Base-by-base conservation (phyloP, 2,113 vertebrate genomes). In the Archilochus colubris region DNA sequence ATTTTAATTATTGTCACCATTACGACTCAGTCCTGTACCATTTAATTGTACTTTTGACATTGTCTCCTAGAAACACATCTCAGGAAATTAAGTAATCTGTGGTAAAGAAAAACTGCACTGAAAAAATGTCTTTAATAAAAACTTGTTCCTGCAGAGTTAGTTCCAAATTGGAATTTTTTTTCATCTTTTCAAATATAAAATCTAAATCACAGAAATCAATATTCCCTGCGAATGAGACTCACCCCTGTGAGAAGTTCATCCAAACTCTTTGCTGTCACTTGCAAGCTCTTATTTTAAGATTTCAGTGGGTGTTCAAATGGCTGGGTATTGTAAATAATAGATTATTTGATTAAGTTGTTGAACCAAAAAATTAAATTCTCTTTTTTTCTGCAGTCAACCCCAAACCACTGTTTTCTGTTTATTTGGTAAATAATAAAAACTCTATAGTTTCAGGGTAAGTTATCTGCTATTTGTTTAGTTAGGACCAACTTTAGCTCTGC, bases 31-130 rank as follows among this genome's bases (percentile, higher is more conserved):
- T 73, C 73, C 66, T 86, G 69, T 48, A 90, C 24, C n/a, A 79
- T 78, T 94, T 77, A 91, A 66, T 62, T 93, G 38, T 61, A 62
- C 50, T 95, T 95, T 93, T 81, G 86, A 93, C 91, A 73, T 58
- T 84, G 83, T 54, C n/a, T 84, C 43, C 58, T 89, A 81, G 53
- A 92, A 95, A 74, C 20, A 16, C 78, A 73, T 82, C 86, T 93
- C 66, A 86, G 50, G 90, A 95, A 90, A 95, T 78, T 24, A 86
- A 82, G 30, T 66, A 82, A 86, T 48, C 87, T 0, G 2, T 57
- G 57, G 33, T 30, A 31, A 54, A 85, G 80, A 76, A 87, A 46
- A 89, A 87, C 40, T 80, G 59, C 59, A 66, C 55, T 68, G 62
- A 61, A 82, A 86, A 80, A 69, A 87, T 7, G 74, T 36, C 61